Base-by-base conservation (phyloP, 2,113 vertebrate genomes). In the Ochotona princeps region DNA sequence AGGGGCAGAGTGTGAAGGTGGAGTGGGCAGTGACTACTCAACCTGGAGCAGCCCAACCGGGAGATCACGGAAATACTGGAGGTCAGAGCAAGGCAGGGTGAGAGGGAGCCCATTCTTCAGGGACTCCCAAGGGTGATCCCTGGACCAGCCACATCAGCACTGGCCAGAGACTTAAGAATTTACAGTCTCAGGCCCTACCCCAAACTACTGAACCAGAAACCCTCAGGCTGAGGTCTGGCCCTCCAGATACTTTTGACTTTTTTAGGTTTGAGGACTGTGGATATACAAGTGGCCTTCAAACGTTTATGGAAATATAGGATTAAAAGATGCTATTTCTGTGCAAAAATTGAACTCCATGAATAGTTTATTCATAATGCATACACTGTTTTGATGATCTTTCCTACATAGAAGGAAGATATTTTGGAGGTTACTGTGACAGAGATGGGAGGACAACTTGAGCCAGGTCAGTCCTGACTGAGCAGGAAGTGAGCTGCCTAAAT, bases 151-250 rank as follows among this genome's bases (percentile, higher is more conserved):
- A 20, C 5, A 38, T 49, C 4, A 6, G 11, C 25, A 23, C 8
- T 14, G 18, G 26, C 38, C 78, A 47, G 87, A 69, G 70, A 63
- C 54, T 17, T 82, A 60, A 57, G 38, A 61, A 6, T 35, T 18
- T 21, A 79, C 14, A 44, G 38, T 78, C 73, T 49, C 49, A 83
- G 32, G 12, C 28, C 25, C 23, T 66, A 2, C 14, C 72, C 54
- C 14, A 23, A 75, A 76, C 20, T 35, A 81, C 21, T 0, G 7
- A 94, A 44, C 76, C 84, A 82, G 95, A 91, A 81, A 47, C 32
- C 13, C 13, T 13, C 30, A 72, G 30, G 4, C 14, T n/a, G 21
- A 18, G 12, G 1, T 7, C 17, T 60, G 32, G 8, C 28, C 32
- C 47, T 89, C 23, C 4, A 23, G 25, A 35, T 76, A 61, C 86